Conservation (phyloP, 2,888 invertebrate species). For the Nomada fabriciana region DNA sequence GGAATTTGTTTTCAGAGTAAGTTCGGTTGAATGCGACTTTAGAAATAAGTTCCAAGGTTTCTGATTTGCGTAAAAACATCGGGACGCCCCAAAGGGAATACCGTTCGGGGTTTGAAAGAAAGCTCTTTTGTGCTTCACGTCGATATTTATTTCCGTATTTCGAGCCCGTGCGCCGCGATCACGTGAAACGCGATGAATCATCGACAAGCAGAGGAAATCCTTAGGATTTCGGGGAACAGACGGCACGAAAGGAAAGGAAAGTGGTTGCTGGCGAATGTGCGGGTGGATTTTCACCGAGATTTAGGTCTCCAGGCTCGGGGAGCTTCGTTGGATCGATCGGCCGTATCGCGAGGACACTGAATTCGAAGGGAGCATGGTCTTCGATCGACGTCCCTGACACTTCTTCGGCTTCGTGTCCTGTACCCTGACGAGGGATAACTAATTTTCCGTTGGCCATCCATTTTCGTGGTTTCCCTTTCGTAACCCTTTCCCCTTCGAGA, state of each 20-base stretch:
- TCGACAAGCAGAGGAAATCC: slow-evolving; percentile 24
- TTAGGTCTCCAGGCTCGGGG: slow-evolving; percentile 59
- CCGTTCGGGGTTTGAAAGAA: neutral
- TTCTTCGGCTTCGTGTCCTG: slow-evolving; percentile 41
- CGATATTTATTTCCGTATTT: slow-evolving; percentile 7
- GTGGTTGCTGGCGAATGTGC: slow-evolving; percentile 28
- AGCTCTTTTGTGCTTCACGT: neutral
- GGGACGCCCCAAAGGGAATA: neutral
- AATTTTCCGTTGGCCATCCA: slow-evolving; percentile 9
- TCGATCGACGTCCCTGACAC: slow-evolving; percentile 55
- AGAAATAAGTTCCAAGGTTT: neutral
- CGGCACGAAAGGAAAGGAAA: slow-evolving; percentile 18
- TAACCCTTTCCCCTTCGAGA: neutral
- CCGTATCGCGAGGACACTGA: slow-evolving; percentile 55
- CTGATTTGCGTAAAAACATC: neutral
- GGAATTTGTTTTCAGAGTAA: neutral
- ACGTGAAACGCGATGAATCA: slow-evolving; percentile 33
- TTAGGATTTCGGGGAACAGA: slow-evolving; percentile 20
- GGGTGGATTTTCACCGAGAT: slow-evolving; percentile 65
- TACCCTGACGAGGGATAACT: slow-evolving; percentile 5
- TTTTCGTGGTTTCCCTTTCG: neutral
- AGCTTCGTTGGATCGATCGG: slow-evolving; percentile 60
- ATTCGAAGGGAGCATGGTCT: slow-evolving; percentile 56
- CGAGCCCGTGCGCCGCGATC: neutral
- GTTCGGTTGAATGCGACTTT: neutral